Evolutionary conservation across 2,888 invertebrate genomes (phyloP).

Genomic region (Clusia tigrina): DNA sequence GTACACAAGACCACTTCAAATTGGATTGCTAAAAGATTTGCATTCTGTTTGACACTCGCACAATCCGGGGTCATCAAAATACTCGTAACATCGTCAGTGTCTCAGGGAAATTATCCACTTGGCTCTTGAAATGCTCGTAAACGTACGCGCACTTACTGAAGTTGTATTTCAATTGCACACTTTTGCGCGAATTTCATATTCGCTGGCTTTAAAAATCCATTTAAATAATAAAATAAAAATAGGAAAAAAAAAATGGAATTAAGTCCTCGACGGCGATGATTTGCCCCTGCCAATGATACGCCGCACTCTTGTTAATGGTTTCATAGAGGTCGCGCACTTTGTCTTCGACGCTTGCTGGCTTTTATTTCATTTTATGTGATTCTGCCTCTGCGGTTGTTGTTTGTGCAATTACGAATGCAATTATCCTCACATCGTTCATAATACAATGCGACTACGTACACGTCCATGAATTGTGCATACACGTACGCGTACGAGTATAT

Average conservation of each 20-base stretch:
- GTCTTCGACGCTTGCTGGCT: neutral
- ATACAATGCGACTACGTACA: neutral
- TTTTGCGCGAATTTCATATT: neutral
- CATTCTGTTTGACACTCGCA: neutral
- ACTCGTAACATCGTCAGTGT: neutral
- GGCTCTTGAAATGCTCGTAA: neutral
- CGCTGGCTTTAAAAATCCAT: no score
- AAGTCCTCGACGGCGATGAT: neutral
- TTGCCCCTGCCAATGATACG: constrained; percentile 6
- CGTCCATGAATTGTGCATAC: neutral
- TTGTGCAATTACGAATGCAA: constrained; percentile 6
- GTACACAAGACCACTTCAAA: neutral
- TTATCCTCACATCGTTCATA: neutral
- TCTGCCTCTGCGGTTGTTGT: neutral
- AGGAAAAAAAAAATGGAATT: neutral
- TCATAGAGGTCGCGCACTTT: neutral
- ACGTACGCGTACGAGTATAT: neutral
- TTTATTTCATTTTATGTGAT: no score
- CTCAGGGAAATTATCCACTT: neutral
- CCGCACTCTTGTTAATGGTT: neutral
- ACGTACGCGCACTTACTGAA: no score
- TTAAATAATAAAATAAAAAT: neutral
- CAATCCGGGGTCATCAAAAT: neutral
- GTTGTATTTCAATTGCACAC: neutral
- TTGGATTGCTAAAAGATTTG: neutral